Percentiles rank a stretch among this genome's conserved stretches.
phyloP scores from a whole-genome alignment of 2,797 vertebrate species.

The Notoglanidium macrostoma region DNA sequence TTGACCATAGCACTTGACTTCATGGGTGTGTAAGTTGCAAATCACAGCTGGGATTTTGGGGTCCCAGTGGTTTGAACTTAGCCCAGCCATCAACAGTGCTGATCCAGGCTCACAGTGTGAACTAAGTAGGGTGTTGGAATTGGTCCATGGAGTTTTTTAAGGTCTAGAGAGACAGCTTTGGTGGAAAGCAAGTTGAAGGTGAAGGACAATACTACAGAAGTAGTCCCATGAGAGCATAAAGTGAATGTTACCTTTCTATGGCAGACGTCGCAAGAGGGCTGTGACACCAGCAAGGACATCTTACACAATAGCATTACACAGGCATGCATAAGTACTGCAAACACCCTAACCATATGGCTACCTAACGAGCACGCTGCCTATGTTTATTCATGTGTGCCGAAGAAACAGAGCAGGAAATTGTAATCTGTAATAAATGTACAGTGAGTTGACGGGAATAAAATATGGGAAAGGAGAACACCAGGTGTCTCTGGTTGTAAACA shows the following conservation, averaged over 20 bases:
- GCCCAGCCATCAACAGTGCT: conserved; percentile 50
- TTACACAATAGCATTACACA: conserved; percentile 49
- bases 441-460: conserved; percentile 45
- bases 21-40: conserved; percentile 47
- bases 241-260: conserved; percentile 56
- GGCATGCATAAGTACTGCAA: conserved; percentile 46
- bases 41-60: conserved; percentile 50
- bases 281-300: conserved; percentile 57
- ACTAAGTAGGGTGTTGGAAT: conserved; percentile 45
- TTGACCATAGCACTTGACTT: conserved; percentile 44
- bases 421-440: conserved; percentile 50
- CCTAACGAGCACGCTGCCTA: conserved; percentile 41
- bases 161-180: conserved; percentile 52
- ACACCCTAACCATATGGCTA: conserved; percentile 58
- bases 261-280: conserved; percentile 50
- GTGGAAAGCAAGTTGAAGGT: conserved; percentile 47
- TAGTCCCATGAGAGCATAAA: conserved; percentile 50
- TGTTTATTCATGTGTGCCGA: conserved; percentile 57
- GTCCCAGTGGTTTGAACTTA: conserved; percentile 49
- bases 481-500: conserved; percentile 47
- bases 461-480: conserved; percentile 35
- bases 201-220: conserved; percentile 58
- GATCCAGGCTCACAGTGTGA: conserved; percentile 46
- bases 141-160: conserved; percentile 36
- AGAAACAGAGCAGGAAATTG: conserved; percentile 40